Conservation (phyloP, 2,113 vertebrate species). For the Oreochromis aureus region DNA sequence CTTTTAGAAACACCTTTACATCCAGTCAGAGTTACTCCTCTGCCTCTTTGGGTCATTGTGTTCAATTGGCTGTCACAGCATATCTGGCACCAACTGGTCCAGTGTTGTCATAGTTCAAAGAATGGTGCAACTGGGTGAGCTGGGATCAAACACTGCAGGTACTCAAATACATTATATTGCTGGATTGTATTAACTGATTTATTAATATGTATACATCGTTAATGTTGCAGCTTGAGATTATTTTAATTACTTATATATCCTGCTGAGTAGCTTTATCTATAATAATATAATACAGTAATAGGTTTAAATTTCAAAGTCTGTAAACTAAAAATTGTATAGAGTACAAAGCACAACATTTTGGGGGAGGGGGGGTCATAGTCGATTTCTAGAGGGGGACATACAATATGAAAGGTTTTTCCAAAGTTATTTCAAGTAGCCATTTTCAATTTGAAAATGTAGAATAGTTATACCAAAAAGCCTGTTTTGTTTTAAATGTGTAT, state of each 20-base stretch:
- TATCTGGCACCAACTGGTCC: neutral
- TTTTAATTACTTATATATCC: neutral
- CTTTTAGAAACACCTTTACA: constrained; percentile 24
- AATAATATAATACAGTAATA: neutral
- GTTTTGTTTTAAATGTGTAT: neutral
- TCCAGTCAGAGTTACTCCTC: neutral
- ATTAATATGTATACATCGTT: neutral
- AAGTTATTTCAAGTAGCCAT: neutral
- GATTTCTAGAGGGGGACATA: neutral
- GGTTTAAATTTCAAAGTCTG: neutral
- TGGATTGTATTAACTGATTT: neutral
- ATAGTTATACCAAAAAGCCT: neutral
- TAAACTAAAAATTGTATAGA: neutral
- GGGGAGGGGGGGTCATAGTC: neutral
- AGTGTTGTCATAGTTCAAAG: neutral
- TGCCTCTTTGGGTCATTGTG: constrained; percentile 21
- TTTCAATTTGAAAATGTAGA: neutral
- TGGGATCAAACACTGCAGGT: neutral
- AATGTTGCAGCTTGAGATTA: neutral
- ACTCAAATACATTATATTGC: neutral
- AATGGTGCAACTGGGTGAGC: neutral
- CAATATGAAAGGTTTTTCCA: neutral
- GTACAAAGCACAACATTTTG: neutral
- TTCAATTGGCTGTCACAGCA: neutral
- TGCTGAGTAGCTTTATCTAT: neutral